These are phyloP conservation scores for Passer montanus DNA, from an alignment of 2,113 vertebrate species.

Conservation along the genomic window DNA sequence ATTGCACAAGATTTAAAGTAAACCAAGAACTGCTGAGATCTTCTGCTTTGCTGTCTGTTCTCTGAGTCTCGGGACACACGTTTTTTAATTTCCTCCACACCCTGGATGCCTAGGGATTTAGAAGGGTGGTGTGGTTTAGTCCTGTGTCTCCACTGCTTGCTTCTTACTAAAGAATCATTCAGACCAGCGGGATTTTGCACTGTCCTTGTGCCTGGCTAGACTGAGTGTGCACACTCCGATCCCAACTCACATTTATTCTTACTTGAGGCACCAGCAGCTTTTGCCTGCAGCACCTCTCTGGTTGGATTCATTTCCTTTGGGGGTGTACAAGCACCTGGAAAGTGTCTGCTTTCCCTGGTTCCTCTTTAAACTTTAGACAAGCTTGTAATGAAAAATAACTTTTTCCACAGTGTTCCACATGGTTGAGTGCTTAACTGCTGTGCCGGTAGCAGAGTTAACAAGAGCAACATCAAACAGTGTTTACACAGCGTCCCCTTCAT, in stretches of 20 bases:
- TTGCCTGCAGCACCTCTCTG: background rate
- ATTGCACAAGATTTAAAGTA: constrained; percentile 7
- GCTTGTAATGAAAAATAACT: background rate
- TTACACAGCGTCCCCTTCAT: background rate
- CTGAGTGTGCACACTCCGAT: background rate
- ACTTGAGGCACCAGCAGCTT: background rate
- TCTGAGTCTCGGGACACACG: background rate
- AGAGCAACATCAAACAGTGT: background rate
- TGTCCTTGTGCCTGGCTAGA: background rate
- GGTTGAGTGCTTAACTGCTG: background rate
- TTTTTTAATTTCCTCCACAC: constrained; percentile 2
- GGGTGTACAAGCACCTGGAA: background rate
- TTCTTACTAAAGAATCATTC: background rate
- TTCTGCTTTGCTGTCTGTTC: constrained; percentile 41
- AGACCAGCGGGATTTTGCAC: background rate
- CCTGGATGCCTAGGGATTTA: background rate
- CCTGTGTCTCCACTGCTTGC: background rate
- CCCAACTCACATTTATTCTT: background rate
- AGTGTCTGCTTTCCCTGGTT: background rate
- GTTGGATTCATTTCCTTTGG: background rate
- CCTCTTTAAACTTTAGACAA: background rate
- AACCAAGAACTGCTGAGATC: background rate
- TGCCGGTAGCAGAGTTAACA: background rate
- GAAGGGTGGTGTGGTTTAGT: background rate
- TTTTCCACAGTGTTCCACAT: background rate